Evolutionary conservation across 2,888 invertebrate species (phyloP).

Genomic region (Eumerus sabulonum): DNA sequence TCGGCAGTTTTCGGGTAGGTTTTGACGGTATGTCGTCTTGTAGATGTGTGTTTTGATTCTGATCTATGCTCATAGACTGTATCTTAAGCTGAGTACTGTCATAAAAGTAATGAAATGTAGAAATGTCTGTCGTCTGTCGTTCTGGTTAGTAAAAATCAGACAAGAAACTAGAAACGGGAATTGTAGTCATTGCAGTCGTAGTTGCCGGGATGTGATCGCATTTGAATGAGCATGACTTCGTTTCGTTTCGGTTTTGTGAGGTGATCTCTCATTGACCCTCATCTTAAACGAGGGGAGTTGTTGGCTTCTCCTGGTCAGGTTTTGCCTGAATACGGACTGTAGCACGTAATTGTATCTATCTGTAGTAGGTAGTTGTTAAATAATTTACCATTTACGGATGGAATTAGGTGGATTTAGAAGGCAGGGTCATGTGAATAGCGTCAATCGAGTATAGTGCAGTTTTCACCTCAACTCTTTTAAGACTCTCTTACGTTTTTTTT

Average conservation of each 20-base stretch:
- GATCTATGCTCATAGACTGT: neutral
- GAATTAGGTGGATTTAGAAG: constrained; percentile 56
- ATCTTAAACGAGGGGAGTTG: constrained; percentile 22
- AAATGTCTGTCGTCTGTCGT: constrained; percentile 43
- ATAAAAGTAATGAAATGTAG: constrained; percentile 65
- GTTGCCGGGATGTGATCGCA: constrained; percentile 51
- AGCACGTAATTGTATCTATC: constrained; percentile 26
- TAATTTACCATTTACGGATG: constrained; percentile 47
- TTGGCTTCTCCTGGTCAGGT: constrained; percentile 6
- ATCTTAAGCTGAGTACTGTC: constrained; percentile 36
- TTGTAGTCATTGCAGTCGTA: constrained; percentile 5
- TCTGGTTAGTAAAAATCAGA: constrained; percentile 15
- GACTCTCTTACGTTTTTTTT: neutral
- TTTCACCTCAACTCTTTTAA: too few relatives aligned
- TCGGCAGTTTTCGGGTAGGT: neutral
- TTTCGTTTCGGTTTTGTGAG: constrained; percentile 22
- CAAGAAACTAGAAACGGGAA: constrained; percentile 53
- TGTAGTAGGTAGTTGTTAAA: constrained; percentile 27
- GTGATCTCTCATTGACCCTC: constrained; percentile 68
- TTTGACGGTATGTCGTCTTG: constrained; percentile 59
- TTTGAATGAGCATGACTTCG: constrained; percentile 54
- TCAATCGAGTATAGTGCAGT: too few relatives aligned
- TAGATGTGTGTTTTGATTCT: constrained; percentile 56
- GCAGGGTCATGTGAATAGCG: constrained; percentile 56
- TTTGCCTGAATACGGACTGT: constrained; percentile 31